Percentiles rank a stretch among this genome's conserved stretches.
Conservation (phyloP, 2,113 vertebrate species). For the Silurus glanis region DNA sequence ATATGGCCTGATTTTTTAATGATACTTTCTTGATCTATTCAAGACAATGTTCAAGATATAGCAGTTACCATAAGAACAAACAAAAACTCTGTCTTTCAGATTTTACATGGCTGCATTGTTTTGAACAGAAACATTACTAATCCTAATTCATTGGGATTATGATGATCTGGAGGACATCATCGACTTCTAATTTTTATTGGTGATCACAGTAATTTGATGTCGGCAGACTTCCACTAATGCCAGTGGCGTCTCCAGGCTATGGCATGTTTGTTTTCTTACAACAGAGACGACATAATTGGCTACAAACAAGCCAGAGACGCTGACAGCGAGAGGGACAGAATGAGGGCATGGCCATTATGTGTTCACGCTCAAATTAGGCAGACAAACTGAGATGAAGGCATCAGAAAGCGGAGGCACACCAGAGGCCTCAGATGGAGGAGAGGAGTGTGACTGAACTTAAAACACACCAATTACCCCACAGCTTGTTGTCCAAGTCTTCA, state of each 20-base stretch:
- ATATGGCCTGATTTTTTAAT: background rate
- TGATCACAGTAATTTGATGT: background rate
- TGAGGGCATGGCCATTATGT: constrained; percentile 28
- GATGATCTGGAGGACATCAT: constrained; percentile 26
- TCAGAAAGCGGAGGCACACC: constrained; percentile 18
- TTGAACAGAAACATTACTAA: background rate
- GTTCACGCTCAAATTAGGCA: constrained; percentile 40
- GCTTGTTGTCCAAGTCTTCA: constrained; percentile 11
- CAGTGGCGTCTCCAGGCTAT: constrained; percentile 25
- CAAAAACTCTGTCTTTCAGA: background rate
- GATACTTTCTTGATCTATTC: background rate
- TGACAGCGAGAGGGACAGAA: constrained; percentile 35
- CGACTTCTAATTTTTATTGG: constrained; percentile 28
- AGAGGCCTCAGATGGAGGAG: constrained; percentile 34
- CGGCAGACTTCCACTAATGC: constrained; percentile 18
- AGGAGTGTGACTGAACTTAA: constrained; percentile 50
- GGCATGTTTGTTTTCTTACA: constrained; percentile 48
- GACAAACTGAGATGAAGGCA: constrained; percentile 33
- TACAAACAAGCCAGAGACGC: constrained; percentile 40
- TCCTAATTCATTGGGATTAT: background rate
- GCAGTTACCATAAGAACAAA: background rate
- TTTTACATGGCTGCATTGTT: background rate
- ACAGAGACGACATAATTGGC: constrained; percentile 31
- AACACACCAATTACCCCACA: constrained; percentile 50
- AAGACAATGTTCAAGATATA: background rate